Base-by-base conservation (phyloP, 2,888 invertebrate genomes). In the Lochmaea capreae region DNA sequence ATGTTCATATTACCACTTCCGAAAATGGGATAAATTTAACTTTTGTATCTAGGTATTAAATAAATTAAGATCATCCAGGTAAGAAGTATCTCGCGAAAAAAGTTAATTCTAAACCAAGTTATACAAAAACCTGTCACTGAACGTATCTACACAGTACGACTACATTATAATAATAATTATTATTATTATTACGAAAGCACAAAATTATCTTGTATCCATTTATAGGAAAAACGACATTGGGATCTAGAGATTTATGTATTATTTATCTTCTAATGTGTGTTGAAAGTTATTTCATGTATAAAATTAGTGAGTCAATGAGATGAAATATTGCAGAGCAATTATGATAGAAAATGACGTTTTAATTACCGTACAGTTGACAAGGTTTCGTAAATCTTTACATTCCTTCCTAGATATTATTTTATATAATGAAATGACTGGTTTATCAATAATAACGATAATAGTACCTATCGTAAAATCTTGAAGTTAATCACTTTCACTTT, bases 281-380 rank as follows among this genome's bases (percentile, higher is more conserved):
- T 62, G 62, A 42, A 62, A 62, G 42, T 43, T 63, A 63, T 43
- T 63, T 43, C 43, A 63, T 63, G 43, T 58, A 59, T 57, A 43
- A 43, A 66, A 75, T 70, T 72, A 68, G 69, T 72, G 61, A 75
- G 72, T 75, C 72, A 75, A 72, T 70, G 67, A 72, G 61, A 52
- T 63, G 52, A 33, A 39, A 59, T 65, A 72, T 72, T 75, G 69
- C 65, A 59, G 67, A 57, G 72, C 72, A 73, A 75, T 72, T 75
- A 67, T 71, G 14, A 58, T 43, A 46, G 73, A 73, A 67, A 67
- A 71, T 76, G 75, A 76, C 73, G 73, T 73, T 73, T 71, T 76
- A 76, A 76, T 75, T 73, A 70, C 71, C 68, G 49, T 63, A 43
- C 62, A 42, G 46, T 43, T 61, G 70, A 71, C 70, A 67, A 72